phyloP scores from a whole-genome alignment of 2,797 vertebrate genomes.

The Lepus townsendii region DNA sequence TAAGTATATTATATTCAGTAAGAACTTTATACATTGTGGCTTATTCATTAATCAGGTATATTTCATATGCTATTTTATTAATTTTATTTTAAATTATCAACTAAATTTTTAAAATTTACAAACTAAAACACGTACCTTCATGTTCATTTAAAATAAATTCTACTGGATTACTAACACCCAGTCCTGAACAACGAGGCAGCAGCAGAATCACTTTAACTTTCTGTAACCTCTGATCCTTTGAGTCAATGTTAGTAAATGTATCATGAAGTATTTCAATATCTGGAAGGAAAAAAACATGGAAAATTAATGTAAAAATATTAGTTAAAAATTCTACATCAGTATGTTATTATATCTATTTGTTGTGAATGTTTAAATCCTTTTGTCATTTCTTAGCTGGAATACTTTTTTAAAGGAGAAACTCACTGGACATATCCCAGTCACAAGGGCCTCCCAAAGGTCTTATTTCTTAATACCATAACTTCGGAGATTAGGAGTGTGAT shows the following conservation, averaged over 20 bases:
- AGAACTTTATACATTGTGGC: not conserved
- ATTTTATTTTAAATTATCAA: constrained; percentile 38
- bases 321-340: constrained; percentile 20
- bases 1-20: not conserved
- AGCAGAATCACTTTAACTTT: constrained; percentile 92
- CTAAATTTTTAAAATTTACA: constrained; percentile 43
- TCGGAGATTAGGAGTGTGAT: not conserved
- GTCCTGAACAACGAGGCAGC: constrained; percentile 93
- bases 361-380: constrained; percentile 55
- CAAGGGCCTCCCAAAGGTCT: not conserved
- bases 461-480: not conserved
- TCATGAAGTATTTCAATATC: constrained; percentile 93
- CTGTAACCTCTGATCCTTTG: constrained; percentile 88
- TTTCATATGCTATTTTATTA: not conserved
- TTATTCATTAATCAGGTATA: constrained; percentile 24
- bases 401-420: constrained; percentile 7
- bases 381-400: not conserved
- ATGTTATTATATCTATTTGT: not conserved
- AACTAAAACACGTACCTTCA: constrained; percentile 89
- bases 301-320: not conserved
- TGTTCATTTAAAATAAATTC: constrained; percentile 94
- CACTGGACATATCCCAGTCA: not conserved
- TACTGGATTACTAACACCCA: constrained; percentile 93
- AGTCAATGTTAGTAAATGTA: constrained; percentile 90
- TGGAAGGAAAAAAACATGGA: constrained; percentile 81